These are phyloP conservation scores for Hirtodrosophila histrioides DNA, from an alignment of 2,888 invertebrate species.

Conservation along the genomic window DNA sequence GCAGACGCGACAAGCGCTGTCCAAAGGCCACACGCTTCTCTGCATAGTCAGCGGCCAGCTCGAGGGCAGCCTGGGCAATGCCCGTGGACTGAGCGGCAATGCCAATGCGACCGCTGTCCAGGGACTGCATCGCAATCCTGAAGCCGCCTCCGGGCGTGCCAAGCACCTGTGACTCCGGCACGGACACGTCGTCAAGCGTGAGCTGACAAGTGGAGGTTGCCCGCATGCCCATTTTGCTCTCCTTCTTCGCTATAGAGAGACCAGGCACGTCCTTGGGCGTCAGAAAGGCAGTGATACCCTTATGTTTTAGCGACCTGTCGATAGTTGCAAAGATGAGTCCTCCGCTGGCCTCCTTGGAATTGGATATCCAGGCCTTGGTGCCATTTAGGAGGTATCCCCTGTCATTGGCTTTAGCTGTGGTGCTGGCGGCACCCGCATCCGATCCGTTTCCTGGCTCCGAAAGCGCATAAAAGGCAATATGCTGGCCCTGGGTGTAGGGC, in stretches of 20 bases:
- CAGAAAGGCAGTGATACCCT: constrained; percentile 93
- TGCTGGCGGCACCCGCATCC: constrained; percentile 97
- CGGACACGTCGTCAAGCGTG: constrained; percentile 94
- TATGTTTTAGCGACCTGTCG: constrained; percentile 90
- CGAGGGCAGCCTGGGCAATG: constrained; percentile 95
- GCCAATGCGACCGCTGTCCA: constrained; percentile 95
- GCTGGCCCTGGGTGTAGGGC: constrained; percentile 89
- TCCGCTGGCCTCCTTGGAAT: constrained; percentile 93
- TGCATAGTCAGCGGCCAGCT: constrained; percentile 95
- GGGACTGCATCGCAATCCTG: constrained; percentile 96
- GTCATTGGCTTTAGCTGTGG: constrained; percentile 88
- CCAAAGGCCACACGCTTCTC: constrained; percentile 94
- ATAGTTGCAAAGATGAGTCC: constrained; percentile 95
- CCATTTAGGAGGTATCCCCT: constrained; percentile 91
- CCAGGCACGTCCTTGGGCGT: constrained; percentile 92
- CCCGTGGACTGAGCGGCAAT: constrained; percentile 96
- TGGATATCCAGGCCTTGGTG: constrained; percentile 96
- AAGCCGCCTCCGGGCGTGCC: constrained; percentile 95
- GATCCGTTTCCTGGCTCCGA: constrained; percentile 97
- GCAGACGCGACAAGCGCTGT: constrained; percentile 92
- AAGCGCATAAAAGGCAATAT: constrained; percentile 96
- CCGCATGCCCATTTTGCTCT: constrained; percentile 93
- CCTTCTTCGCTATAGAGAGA: constrained; percentile 94
- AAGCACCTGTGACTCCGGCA: constrained; percentile 91
- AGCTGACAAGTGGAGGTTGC: constrained; percentile 94